Evolutionary conservation across 2,888 invertebrate genomes (phyloP).

Genomic region (Sylvicola cinctus): DNA sequence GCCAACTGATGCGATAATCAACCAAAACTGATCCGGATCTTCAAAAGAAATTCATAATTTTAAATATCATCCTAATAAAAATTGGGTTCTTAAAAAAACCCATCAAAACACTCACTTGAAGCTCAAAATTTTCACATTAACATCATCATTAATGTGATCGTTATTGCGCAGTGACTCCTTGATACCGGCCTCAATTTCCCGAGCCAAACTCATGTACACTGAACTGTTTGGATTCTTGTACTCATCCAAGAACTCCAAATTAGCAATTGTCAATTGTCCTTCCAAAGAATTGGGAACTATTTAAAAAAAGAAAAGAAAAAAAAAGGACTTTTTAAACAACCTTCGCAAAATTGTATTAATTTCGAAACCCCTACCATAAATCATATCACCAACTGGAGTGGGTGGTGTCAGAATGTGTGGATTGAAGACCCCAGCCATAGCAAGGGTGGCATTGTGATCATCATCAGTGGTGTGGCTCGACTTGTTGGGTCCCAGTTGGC

Average conservation of each 20-base stretch:
- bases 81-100: background rate
- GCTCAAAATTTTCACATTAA: slow-evolving; percentile 36
- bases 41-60: background rate
- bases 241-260: slow-evolving; percentile 37
- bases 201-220: slow-evolving; percentile 37
- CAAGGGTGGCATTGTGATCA: slow-evolving; percentile 20
- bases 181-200: slow-evolving; percentile 35
- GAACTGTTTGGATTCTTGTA: slow-evolving; percentile 37
- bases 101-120: slow-evolving; percentile 30
- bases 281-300: slow-evolving; percentile 48
- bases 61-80: slow-evolving; percentile 5
- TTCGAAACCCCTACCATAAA: background rate
- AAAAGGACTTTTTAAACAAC: slow-evolving; percentile 5
- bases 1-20: slow-evolving; percentile 44
- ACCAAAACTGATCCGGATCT: slow-evolving; percentile 44
- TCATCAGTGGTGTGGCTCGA: slow-evolving; percentile 36
- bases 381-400: background rate
- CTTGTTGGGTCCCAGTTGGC: slow-evolving; percentile 34
- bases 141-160: slow-evolving; percentile 31
- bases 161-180: slow-evolving; percentile 27
- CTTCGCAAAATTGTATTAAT: background rate
- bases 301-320: slow-evolving; percentile 10
- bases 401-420: slow-evolving; percentile 7
- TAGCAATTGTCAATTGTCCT: slow-evolving; percentile 43
- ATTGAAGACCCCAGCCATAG: slow-evolving; percentile 22